These are phyloP conservation scores for Campylomormyrus numenius DNA, from an alignment of 2,113 vertebrate genomes.

Conservation along the genomic window DNA sequence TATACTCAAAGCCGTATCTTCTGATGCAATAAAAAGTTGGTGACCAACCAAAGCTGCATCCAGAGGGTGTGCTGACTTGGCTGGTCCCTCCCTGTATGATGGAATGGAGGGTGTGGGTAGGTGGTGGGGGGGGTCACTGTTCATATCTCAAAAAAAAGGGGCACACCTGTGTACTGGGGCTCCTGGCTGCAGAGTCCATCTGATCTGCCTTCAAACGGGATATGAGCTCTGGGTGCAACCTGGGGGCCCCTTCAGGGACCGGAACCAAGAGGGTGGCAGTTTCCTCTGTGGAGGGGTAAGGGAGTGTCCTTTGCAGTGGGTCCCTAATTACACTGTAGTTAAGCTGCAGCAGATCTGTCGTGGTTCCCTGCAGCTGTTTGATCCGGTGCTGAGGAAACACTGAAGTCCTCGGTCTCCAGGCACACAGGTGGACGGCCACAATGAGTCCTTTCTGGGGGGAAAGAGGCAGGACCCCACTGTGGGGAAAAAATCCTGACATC, in stretches of 20 bases:
- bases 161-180: constrained; percentile 29
- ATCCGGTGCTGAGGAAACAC: background rate
- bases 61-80: background rate
- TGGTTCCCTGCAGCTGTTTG: background rate
- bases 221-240: constrained; percentile 21
- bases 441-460: background rate
- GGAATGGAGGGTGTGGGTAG: background rate
- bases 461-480: background rate
- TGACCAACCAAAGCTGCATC: background rate
- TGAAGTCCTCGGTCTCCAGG: background rate
- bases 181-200: constrained; percentile 30
- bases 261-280: constrained; percentile 28
- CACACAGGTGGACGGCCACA: background rate
- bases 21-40: background rate
- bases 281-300: constrained; percentile 58
- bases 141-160: background rate
- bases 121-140: background rate
- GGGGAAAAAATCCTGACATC: background rate
- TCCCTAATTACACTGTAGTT: constrained; percentile 8
- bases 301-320: background rate
- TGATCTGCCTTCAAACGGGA: constrained; percentile 33
- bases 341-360: background rate
- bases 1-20: background rate
- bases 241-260: background rate
- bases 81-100: background rate